Evolutionary conservation across 2,797 vertebrate species (phyloP).

Genomic region (Takifugu rubripes): DNA sequence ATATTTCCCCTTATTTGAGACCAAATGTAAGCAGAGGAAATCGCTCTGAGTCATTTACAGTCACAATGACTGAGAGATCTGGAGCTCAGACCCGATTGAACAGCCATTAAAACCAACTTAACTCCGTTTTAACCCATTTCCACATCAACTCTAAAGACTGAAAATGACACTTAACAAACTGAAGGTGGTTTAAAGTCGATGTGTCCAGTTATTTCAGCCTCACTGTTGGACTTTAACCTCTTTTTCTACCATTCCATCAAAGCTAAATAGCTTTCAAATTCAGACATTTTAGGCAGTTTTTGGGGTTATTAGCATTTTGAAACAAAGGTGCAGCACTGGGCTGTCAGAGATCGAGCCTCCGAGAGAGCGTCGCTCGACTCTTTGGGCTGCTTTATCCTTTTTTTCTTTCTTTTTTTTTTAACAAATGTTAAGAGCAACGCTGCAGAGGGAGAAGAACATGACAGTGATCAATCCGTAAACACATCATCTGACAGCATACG

Average conservation of each 20-base stretch:
- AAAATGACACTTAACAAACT: too few species aligned
- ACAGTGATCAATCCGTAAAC: slow-evolving; percentile 25
- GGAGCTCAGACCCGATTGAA: slow-evolving; percentile 23
- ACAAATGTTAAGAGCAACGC: neutral
- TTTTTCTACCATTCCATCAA: too few species aligned
- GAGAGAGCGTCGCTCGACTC: slow-evolving; percentile 33
- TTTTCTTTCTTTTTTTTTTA: neutral
- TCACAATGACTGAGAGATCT: slow-evolving; percentile 29
- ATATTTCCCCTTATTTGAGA: slow-evolving; percentile 47
- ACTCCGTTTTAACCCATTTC: too few species aligned
- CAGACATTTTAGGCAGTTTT: slow-evolving; percentile 19
- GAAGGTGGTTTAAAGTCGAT: too few species aligned
- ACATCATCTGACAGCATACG: slow-evolving; percentile 50
- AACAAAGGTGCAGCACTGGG: slow-evolving; percentile 18
- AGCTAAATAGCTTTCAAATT: slow-evolving; percentile 8
- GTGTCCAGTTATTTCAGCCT: too few species aligned
- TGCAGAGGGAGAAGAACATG: slow-evolving; percentile 29
- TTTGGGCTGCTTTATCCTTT: slow-evolving; percentile 21
- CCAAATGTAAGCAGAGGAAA: slow-evolving; percentile 43
- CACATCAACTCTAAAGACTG: too few species aligned
- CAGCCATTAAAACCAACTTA: slow-evolving; percentile 6
- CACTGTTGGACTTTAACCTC: too few species aligned
- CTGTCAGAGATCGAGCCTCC: slow-evolving; percentile 26
- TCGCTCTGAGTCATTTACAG: slow-evolving; percentile 34
- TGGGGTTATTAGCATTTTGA: slow-evolving; percentile 8